A percentile compares a stretch with the other conserved stretches of the same genome.
These are phyloP conservation scores for rabbit (Oryctolagus cuniculus) DNA, from an alignment of 2,113 vertebrate genomes.

Conservation along the genomic window DNA sequence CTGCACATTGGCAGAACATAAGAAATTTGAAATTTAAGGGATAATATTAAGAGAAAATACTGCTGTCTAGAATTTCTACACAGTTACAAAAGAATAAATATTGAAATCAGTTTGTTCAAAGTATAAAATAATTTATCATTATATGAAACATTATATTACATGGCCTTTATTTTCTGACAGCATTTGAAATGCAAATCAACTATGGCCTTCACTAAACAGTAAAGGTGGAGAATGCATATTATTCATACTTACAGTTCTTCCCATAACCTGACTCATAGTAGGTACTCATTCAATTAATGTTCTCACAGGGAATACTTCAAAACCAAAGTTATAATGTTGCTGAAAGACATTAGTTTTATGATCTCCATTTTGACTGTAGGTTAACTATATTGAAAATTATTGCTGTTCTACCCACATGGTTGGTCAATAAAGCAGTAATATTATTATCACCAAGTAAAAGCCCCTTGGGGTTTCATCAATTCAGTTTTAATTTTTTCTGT, in stretches of 20 bases:
- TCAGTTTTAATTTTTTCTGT: conserved; percentile 37
- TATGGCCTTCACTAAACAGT: background rate
- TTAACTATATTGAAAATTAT: conserved; percentile 39
- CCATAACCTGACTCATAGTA: background rate
- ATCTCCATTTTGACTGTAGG: background rate
- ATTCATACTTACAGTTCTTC: background rate
- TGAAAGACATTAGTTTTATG: conserved; percentile 45
- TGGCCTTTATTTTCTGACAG: conserved; percentile 68
- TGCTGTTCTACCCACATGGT: background rate
- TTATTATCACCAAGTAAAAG: conserved; percentile 47
- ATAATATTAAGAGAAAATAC: conserved; percentile 51
- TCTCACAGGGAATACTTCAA: conserved; percentile 15
- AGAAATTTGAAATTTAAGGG: conserved; percentile 3
- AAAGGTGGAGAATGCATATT: conserved; percentile 11
- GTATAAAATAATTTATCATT: conserved; percentile 51
- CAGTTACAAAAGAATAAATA: conserved; percentile 55
- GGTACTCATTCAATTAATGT: background rate
- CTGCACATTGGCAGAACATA: background rate
- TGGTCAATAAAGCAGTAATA: conserved; percentile 58
- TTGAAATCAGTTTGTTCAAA: conserved; percentile 23
- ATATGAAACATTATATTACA: conserved; percentile 39
- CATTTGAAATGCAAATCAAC: conserved; percentile 48
- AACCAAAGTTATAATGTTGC: background rate
- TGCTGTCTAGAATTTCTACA: background rate
- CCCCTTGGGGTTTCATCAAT: background rate